Percentiles rank a stretch among this genome's conserved stretches.
Evolutionary conservation across 2,888 invertebrate species (phyloP).

Genomic region (Eupithecia dodoneata): DNA sequence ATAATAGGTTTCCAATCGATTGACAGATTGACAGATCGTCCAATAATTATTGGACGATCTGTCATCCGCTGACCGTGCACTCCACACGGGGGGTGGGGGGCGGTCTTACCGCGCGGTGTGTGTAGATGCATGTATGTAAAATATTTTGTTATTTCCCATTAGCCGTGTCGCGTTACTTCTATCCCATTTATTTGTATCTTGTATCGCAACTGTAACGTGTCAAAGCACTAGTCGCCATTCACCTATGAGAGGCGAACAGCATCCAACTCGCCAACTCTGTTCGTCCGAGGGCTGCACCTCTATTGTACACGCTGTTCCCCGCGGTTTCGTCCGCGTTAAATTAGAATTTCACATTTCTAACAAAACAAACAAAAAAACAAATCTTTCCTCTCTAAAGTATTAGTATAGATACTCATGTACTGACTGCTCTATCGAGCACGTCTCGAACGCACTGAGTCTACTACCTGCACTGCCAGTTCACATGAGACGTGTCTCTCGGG

Average conservation of each 20-base stretch:
- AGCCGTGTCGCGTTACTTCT: constrained; percentile 19
- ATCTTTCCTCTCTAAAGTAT: no score
- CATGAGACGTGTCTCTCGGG: not conserved
- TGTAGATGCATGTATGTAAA: constrained; percentile 5
- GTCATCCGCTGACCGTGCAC: not conserved
- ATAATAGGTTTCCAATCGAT: no score
- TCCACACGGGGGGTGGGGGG: not conserved
- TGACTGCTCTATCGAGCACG: no score
- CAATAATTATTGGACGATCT: not conserved
- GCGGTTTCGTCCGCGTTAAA: no score
- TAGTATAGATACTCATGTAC: no score
- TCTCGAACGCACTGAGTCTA: no score
- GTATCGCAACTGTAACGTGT: constrained; percentile 1
- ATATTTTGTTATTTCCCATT: constrained; percentile 21
- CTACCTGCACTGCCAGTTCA: not conserved
- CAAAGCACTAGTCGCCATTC: not conserved
- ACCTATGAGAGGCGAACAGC: not conserved
- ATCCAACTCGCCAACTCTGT: not conserved
- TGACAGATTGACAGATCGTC: no score
- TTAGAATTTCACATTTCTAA: no score
- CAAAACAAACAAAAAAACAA: no score
- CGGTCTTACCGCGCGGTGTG: not conserved
- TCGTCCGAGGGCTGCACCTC: not conserved
- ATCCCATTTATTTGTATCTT: constrained; percentile 16
- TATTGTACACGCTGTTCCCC: no score